Evolutionary conservation across 2,888 invertebrate genomes (phyloP).

Genomic region (Sceliomorpha sp.): DNA sequence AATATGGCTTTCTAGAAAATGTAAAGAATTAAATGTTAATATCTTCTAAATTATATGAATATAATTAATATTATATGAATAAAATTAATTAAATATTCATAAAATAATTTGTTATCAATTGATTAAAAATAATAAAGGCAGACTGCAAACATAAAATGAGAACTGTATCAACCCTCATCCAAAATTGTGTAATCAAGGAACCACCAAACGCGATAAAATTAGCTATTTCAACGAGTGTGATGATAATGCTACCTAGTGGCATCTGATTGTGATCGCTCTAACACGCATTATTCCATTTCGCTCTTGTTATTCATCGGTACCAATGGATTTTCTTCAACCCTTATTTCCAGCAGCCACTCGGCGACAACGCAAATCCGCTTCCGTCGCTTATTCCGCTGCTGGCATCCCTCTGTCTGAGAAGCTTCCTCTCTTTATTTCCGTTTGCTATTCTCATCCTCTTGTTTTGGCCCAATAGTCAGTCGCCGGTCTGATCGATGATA

Average conservation of each 20-base stretch:
- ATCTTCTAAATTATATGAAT: no score
- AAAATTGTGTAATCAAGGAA: no score
- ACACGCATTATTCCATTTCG: constrained; percentile 29
- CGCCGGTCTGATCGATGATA: constrained; percentile 79
- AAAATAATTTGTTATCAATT: no score
- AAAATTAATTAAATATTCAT: no score
- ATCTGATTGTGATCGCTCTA: constrained; percentile 27
- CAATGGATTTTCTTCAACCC: constrained; percentile 17
- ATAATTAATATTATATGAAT: no score
- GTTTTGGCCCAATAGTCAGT: constrained; percentile 79
- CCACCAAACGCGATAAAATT: constrained; percentile 17
- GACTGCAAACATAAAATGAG: no score
- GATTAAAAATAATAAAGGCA: no score
- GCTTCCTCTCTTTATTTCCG: constrained; percentile 68
- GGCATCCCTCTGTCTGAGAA: constrained; percentile 46
- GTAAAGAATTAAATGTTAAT: no score
- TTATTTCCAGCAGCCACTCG: constrained; percentile 7
- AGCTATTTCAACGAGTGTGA: no score
- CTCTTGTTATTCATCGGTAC: constrained; percentile 7
- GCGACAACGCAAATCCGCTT: constrained; percentile 44
- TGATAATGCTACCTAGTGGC: not conserved
- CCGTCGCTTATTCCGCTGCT: constrained; percentile 55
- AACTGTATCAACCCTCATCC: no score
- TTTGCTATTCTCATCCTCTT: constrained; percentile 74
- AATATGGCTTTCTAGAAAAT: no score